Conservation (phyloP, 1,140 invertebrate species). For the Bombus fervidus region DNA sequence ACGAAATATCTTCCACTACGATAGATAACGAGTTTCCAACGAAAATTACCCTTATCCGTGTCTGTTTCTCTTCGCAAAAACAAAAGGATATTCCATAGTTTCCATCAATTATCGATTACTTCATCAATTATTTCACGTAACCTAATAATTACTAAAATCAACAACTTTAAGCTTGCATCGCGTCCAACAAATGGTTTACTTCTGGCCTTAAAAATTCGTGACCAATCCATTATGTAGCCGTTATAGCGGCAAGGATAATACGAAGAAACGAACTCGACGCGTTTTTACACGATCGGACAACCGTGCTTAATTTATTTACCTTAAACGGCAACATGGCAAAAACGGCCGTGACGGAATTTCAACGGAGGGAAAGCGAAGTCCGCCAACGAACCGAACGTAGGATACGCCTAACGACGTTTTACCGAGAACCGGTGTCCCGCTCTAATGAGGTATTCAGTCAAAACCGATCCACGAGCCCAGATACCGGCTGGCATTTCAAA, state of each 20-base stretch:
- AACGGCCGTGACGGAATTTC: constrained; percentile 40
- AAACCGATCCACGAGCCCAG: constrained; percentile 51
- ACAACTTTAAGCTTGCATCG: neutral
- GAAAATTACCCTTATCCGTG: neutral
- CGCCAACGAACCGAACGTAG: neutral
- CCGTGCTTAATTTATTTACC: constrained; percentile 27
- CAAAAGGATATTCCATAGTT: neutral
- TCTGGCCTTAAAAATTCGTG: neutral
- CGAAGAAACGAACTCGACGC: neutral
- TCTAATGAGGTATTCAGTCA: constrained; percentile 57
- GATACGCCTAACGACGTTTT: constrained; percentile 50
- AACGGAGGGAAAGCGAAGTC: constrained; percentile 22
- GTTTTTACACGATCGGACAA: constrained; percentile 1
- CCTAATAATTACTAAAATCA: no score
- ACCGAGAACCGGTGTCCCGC: constrained; percentile 30
- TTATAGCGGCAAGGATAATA: no score
- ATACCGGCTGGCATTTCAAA: constrained; percentile 43
- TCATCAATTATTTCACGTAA: no score
- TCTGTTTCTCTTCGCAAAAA: neutral
- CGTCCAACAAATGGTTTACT: neutral
- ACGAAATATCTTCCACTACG: neutral
- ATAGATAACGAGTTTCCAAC: neutral
- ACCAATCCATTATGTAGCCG: constrained; percentile 12
- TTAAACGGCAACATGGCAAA: constrained; percentile 12
- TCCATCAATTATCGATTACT: no score